Conservation (phyloP, 64 coral and sea anemone genomes). For the Cladopsammia gracilis region DNA sequence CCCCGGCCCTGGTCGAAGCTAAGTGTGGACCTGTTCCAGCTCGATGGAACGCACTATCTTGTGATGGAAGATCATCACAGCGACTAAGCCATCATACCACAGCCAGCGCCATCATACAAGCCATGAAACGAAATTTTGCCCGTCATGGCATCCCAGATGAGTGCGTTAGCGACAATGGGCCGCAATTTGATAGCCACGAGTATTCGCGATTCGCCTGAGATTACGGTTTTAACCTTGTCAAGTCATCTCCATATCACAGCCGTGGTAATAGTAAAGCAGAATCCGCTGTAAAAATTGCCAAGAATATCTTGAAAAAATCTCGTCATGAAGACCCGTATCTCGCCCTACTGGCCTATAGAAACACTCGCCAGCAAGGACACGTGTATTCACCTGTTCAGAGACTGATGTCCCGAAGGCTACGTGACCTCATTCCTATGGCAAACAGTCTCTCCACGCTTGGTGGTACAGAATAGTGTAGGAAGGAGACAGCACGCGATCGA, state of each 20-base stretch:
- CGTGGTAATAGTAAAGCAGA: too few relatives aligned
- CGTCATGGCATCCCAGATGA: too few relatives aligned
- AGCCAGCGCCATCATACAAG: neutral
- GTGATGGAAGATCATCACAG: conserved; percentile 68
- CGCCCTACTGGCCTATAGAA: conserved; percentile 45
- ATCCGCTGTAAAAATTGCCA: too few relatives aligned
- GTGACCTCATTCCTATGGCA: neutral
- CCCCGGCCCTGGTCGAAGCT: conserved; percentile 40
- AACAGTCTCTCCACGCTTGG: neutral
- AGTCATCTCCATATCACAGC: too few relatives aligned
- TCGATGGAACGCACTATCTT: conserved; percentile 60
- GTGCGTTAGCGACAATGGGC: too few relatives aligned
- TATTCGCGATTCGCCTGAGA: too few relatives aligned
- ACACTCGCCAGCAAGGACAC: conserved; percentile 51
- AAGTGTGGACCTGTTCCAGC: too few relatives aligned
- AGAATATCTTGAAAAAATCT: too few relatives aligned
- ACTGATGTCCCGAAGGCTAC: conserved; percentile 23
- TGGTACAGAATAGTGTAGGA: too few relatives aligned
- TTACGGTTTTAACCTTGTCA: too few relatives aligned
- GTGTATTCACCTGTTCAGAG: conserved; percentile 42
- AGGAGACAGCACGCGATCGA: conserved; percentile 12
- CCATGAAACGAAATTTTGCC: too few relatives aligned
- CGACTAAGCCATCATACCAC: conserved; percentile 45
- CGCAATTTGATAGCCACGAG: too few relatives aligned
- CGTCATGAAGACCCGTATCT: conserved; percentile 66